Percentiles rank a stretch among this genome's conserved stretches.
These are phyloP conservation scores for Orthosia gothica DNA, from an alignment of 2,888 invertebrate genomes.

Conservation along the genomic window DNA sequence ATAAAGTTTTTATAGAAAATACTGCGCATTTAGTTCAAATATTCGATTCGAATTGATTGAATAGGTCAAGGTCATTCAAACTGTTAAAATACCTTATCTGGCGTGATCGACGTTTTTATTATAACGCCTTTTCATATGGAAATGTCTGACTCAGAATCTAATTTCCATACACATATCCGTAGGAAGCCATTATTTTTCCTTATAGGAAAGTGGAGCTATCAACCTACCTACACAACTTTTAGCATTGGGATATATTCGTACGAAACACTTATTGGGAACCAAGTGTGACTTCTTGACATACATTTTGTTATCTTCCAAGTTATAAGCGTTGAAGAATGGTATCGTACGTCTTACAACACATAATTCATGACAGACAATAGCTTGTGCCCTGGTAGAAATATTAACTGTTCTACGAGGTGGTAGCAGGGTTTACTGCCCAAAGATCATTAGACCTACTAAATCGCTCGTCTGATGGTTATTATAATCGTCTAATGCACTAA, in stretches of 20 bases:
- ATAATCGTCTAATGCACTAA: background rate
- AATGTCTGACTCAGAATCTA: slow-evolving; percentile 29
- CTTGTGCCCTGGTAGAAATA: background rate
- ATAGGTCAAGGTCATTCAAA: slow-evolving; percentile 50
- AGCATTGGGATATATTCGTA: slow-evolving; percentile 1
- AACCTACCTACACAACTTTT: slow-evolving; percentile 31
- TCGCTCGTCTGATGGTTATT: background rate
- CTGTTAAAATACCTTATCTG: slow-evolving; percentile 37
- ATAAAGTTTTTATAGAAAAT: background rate
- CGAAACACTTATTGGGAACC: background rate
- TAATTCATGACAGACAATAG: background rate
- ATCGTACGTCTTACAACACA: background rate
- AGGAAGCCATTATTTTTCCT: slow-evolving; percentile 36
- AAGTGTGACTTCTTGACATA: slow-evolving; percentile 36
- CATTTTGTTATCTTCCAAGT: slow-evolving; percentile 14
- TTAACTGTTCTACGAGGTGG: background rate
- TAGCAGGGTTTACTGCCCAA: background rate
- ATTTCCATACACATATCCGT: slow-evolving; percentile 41
- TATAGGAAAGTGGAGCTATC: slow-evolving; percentile 32
- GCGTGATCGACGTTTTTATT: slow-evolving; percentile 26
- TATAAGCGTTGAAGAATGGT: background rate
- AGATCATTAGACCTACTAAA: background rate
- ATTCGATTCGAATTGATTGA: slow-evolving; percentile 13
- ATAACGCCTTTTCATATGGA: slow-evolving; percentile 20
- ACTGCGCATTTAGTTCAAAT: slow-evolving; percentile 18